These are phyloP conservation scores for Aplysina aerophoba DNA, from an alignment of 37 sponge, comb jelly and placozoan species.

Conservation along the genomic window DNA sequence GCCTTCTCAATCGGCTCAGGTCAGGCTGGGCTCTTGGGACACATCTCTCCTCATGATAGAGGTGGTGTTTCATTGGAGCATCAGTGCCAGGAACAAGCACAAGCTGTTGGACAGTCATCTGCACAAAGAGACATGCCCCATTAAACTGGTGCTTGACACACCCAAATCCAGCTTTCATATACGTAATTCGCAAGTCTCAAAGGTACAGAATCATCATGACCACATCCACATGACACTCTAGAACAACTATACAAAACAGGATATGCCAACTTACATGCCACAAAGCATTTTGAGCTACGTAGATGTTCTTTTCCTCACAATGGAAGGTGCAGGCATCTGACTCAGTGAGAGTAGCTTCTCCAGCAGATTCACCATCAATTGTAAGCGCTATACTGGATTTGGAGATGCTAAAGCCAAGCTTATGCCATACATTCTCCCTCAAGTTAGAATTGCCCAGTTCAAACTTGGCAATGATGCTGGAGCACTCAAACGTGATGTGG, in stretches of 20 bases:
- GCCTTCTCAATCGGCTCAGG: background rate
- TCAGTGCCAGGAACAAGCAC: conserved; percentile 6
- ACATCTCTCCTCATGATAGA: background rate
- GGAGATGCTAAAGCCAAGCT: background rate
- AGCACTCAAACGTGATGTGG: conserved; percentile 9
- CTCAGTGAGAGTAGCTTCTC: background rate
- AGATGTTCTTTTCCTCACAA: conserved; percentile 13
- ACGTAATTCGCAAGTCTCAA: no score
- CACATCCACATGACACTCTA: background rate
- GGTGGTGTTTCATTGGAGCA: conserved; percentile 1
- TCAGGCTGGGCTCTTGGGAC: no score
- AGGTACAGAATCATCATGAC: background rate
- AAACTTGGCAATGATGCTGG: conserved; percentile 20
- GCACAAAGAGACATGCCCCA: background rate
- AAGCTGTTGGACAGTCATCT: conserved; percentile 9
- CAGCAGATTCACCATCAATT: background rate
- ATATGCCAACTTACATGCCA: background rate
- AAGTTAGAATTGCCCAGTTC: background rate
- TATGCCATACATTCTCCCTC: conserved; percentile 18
- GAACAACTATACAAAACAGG: background rate
- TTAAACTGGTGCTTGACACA: no score
- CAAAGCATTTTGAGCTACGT: background rate
- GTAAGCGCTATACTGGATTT: background rate
- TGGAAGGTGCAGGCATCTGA: background rate
- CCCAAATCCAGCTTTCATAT: no score